Percentiles rank a stretch among this genome's conserved stretches.
phyloP scores from a whole-genome alignment of 1,140 invertebrate genomes.

The Neodiprion fabricii region DNA sequence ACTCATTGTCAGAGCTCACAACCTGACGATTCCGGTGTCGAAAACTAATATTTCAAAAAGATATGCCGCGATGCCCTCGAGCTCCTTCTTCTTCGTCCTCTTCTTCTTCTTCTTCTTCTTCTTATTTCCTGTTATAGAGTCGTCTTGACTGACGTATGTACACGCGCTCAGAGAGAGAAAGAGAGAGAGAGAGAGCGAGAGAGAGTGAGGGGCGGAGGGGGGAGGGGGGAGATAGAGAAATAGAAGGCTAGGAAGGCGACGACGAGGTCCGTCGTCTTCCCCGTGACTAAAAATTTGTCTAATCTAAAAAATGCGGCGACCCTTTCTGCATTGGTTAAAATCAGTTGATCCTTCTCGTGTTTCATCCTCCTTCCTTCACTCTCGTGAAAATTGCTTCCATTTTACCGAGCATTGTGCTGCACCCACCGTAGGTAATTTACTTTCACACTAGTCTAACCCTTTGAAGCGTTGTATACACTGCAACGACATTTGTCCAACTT shows the following conservation, averaged over 20 bases:
- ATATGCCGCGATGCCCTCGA: neutral
- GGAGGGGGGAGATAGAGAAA: conserved; percentile 3
- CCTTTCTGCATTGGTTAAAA: neutral
- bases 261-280: too few species aligned
- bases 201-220: conserved; percentile 10
- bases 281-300: neutral
- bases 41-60: neutral
- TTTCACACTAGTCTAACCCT: too few species aligned
- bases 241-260: neutral
- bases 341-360: neutral
- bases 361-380: too few species aligned
- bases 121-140: neutral
- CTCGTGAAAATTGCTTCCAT: neutral
- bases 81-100: too few species aligned
- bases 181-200: conserved; percentile 4
- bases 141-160: neutral
- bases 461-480: too few species aligned
- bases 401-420: neutral
- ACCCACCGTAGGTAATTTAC: too few species aligned
- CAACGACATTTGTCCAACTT: too few species aligned
- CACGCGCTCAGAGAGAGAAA: conserved; percentile 14
- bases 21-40: neutral
- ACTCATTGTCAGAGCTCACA: neutral
- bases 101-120: neutral
- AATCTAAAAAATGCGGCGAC: neutral